Conservation (phyloP, 2,797 vertebrate genomes). For the Schizothorax lantsangensis region DNA sequence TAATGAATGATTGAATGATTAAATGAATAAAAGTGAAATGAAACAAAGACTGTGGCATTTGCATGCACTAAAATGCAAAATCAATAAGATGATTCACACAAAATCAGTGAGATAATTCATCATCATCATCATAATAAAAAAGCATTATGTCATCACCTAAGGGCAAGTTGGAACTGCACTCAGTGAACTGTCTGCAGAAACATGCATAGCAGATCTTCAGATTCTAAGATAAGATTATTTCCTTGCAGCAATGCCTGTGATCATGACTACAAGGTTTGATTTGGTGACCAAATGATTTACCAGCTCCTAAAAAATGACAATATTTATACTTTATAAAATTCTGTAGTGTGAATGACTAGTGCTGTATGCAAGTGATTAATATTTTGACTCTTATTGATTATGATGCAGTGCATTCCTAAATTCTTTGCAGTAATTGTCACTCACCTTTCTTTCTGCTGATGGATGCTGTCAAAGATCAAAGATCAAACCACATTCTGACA, state of each 20-base stretch:
- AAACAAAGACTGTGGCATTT: background rate
- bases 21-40: background rate
- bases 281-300: background rate
- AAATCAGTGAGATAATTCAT: slow-evolving; percentile 17
- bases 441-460: slow-evolving; percentile 13
- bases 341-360: background rate
- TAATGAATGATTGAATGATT: background rate
- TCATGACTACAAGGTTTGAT: background rate
- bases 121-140: background rate
- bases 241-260: background rate
- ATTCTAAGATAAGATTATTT: slow-evolving; percentile 5
- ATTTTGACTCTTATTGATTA: background rate
- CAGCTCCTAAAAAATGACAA: background rate
- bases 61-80: background rate
- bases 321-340: background rate
- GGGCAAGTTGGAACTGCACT: slow-evolving; percentile 36
- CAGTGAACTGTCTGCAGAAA: slow-evolving; percentile 39
- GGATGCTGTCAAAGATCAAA: background rate
- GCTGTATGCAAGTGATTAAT: background rate
- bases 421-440: background rate
- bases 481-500: slow-evolving; percentile 5
- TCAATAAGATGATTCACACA: background rate
- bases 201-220: slow-evolving; percentile 6
- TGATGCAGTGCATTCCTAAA: background rate
- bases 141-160: slow-evolving; percentile 36